Evolutionary conservation across 2,888 invertebrate genomes (phyloP).

Genomic region (Philonicus albiceps): DNA sequence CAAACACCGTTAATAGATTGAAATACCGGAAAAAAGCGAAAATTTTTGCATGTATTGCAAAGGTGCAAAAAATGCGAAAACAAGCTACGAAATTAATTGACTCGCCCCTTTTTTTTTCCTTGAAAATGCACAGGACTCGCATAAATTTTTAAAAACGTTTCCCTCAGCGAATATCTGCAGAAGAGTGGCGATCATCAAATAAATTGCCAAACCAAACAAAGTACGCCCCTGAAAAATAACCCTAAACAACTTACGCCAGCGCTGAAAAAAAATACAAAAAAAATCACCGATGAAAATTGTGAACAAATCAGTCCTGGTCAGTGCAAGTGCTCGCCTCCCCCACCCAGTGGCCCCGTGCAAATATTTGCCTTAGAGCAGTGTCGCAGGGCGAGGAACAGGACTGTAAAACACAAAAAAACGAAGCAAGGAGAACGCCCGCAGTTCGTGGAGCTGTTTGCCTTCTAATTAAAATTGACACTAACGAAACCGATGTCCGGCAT

Average conservation of each 20-base stretch:
- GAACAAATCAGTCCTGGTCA: slow-evolving; percentile 27
- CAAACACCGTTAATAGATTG: too few species aligned
- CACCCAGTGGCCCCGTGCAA: neutral
- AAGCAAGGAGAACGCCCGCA: slow-evolving; percentile 18
- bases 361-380: neutral
- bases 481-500: slow-evolving; percentile 41
- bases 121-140: neutral
- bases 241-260: slow-evolving; percentile 5
- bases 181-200: neutral
- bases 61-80: neutral
- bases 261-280: neutral
- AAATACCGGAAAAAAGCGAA: neutral
- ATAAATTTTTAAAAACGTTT: neutral
- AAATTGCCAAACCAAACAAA: slow-evolving; percentile 15
- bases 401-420: neutral
- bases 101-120: neutral
- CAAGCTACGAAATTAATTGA: neutral
- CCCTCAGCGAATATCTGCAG: neutral
- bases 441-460: slow-evolving; percentile 42
- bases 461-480: slow-evolving; percentile 48
- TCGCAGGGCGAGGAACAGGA: neutral
- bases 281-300: neutral
- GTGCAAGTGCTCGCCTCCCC: neutral
- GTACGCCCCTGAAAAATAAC: neutral
- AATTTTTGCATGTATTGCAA: neutral